phyloP scores from a whole-genome alignment of 2,888 invertebrate species.

The Acrobasis consociella region DNA sequence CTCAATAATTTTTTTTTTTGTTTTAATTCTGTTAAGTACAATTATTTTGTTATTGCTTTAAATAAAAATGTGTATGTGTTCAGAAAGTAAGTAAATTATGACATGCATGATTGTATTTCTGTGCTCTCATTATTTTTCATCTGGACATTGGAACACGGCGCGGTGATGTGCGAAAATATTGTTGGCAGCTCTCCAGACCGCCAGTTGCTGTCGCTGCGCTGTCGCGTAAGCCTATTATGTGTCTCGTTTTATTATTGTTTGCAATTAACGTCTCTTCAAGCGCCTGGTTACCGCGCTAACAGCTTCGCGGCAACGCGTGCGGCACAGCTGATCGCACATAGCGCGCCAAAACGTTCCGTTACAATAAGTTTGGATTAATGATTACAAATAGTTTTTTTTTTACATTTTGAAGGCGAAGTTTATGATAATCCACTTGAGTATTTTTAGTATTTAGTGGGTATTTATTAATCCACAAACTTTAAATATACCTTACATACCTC shows the following conservation, averaged over 20 bases:
- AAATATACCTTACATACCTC: no score
- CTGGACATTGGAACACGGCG: constrained; percentile 31
- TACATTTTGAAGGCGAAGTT: no score
- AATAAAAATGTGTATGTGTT: no score
- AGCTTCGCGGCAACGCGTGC: not conserved
- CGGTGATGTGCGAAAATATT: constrained; percentile 45
- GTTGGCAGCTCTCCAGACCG: constrained; percentile 47
- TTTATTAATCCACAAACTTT: no score
- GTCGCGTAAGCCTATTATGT: constrained; percentile 43
- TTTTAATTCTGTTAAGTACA: no score
- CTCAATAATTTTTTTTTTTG: no score
- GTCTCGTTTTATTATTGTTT: constrained; percentile 46
- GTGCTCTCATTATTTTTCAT: constrained; percentile 31
- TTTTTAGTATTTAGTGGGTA: no score
- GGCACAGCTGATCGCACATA: constrained; percentile 8
- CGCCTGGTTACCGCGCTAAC: constrained; percentile 20
- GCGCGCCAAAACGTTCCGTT: constrained; percentile 10
- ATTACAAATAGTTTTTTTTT: no score
- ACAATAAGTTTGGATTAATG: not conserved
- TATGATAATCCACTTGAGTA: no score
- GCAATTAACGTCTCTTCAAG: constrained; percentile 30
- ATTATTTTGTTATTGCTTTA: no score
- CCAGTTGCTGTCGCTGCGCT: constrained; percentile 42
- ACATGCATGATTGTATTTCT: not conserved
- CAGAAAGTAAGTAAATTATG: no score